Evolutionary conservation across 2,113 vertebrate genomes (phyloP), one percentile per base, ranked within the genome.

Genomic region (Eudyptes chrysolophus): DNA sequence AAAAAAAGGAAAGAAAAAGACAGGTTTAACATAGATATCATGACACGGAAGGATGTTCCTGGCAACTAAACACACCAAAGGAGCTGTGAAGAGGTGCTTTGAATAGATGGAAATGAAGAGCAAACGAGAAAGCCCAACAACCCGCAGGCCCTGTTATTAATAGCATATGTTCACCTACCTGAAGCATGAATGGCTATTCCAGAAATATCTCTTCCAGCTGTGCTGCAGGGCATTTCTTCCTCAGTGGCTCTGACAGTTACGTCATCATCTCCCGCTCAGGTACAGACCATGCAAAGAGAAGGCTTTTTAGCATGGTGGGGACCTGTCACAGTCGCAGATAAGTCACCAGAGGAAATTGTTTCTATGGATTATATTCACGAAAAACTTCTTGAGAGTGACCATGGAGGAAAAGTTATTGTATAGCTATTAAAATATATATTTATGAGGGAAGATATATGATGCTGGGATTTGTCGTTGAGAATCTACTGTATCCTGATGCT

Each of bases 201-300:
- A 57, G 80, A 17, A 77, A 8, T 55, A 14, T 51, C 25, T 85
- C 69, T 30, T 40, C 22, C 10, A 29, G n/a, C 24, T 2, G 4
- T 80, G 80, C 84, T 89, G 71, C 52, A 52, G 68, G 75, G 70
- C 15, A 9, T 60, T 76, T 60, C 44, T 68, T 61, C 52, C 8
- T 1, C n/a, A 68, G n/a, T 1, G 1, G 24, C 46, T 65, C 32
- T 34, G 65, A 26, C 0, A 5, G 30, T 71, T 71, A 5, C 4
- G 4, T 36, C 5, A 6, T 87, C 25, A 6, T 75, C 69, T 68
- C 30, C 38, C 83, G 57, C 51, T 83, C 18, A 11, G 64, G 42
- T 38, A 19, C 30, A 38, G 54, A 32, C 46, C 8, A 1, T 34
- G 42, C 54, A 18, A 58, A 80, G 72, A 64, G 36, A 17, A 5